A percentile compares a stretch with the other conserved stretches of the same genome.
Conservation (phyloP, 1,140 invertebrate species). For the Lepidurus packardi region DNA sequence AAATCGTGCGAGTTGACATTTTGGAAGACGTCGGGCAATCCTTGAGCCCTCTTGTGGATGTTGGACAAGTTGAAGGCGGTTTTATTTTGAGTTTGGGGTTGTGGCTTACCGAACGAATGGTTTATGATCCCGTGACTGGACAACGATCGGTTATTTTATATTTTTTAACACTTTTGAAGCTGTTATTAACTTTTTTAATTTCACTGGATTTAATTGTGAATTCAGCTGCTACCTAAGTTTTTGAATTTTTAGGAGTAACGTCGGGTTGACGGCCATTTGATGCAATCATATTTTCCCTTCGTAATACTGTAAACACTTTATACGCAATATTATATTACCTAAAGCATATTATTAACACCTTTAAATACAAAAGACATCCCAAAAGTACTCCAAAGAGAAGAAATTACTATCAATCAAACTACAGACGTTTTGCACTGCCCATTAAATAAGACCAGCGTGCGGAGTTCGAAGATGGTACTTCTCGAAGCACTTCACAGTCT, state of each 20-base stretch:
- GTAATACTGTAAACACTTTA: too few species aligned
- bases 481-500: slow-evolving; percentile 7
- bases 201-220: slow-evolving; percentile 6
- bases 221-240: too few species aligned
- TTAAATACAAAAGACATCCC: too few species aligned
- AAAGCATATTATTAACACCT: too few species aligned
- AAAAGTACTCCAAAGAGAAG: too few species aligned
- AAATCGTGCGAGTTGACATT: slow-evolving; percentile 58
- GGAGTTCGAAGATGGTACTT: slow-evolving; percentile 15
- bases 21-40: slow-evolving; percentile 69
- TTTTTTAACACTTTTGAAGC: not conserved
- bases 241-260: too few species aligned
- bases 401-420: not conserved
- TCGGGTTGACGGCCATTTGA: too few species aligned
- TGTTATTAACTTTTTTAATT: not conserved
- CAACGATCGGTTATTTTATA: slow-evolving; percentile 61
- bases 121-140: slow-evolving; percentile 59
- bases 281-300: too few species aligned
- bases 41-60: slow-evolving; percentile 68
- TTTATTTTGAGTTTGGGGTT: slow-evolving; percentile 82
- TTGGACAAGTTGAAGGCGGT: slow-evolving; percentile 81
- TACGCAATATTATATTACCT: too few species aligned
- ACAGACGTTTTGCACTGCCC: slow-evolving; percentile 15
- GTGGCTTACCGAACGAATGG: slow-evolving; percentile 63
- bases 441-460: slow-evolving; percentile 33